Percentiles rank a stretch among this genome's conserved stretches.
Evolutionary conservation across 2,888 invertebrate species (phyloP).

Genomic region (Cataglyphis altisquamis): DNA sequence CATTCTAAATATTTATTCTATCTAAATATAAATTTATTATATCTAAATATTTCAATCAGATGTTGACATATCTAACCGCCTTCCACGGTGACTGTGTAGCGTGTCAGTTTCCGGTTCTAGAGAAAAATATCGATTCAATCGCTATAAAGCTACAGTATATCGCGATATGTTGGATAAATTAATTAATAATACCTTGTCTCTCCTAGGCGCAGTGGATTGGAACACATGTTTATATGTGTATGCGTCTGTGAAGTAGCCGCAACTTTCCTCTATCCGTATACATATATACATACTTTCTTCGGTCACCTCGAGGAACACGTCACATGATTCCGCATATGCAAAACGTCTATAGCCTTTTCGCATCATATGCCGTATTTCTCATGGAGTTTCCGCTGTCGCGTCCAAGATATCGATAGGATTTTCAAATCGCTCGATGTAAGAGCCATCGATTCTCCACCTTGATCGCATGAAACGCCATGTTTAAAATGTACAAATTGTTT

Average conservation of each 20-base stretch:
- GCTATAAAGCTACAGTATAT: background rate
- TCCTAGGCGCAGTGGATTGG: background rate
- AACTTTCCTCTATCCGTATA: constrained; percentile 24
- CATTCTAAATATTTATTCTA: constrained; percentile 2
- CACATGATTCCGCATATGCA: constrained; percentile 39
- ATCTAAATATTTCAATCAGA: background rate
- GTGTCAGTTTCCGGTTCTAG: constrained; percentile 18
- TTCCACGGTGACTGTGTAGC: background rate
- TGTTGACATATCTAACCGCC: background rate
- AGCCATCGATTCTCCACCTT: background rate
- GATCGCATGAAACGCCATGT: background rate
- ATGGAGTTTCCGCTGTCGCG: constrained; percentile 17
- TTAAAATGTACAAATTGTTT: background rate
- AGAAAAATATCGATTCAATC: constrained; percentile 37
- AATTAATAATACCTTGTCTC: constrained; percentile 34
- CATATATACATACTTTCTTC: constrained; percentile 32
- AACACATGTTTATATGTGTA: background rate
- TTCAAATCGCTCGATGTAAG: background rate
- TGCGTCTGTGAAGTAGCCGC: background rate
- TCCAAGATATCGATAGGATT: constrained; percentile 16
- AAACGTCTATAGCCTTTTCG: constrained; percentile 26
- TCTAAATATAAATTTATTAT: too few species aligned
- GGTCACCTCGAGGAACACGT: constrained; percentile 42
- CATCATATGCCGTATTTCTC: constrained; percentile 49
- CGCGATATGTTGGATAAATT: constrained; percentile 34